Base-by-base conservation (phyloP, 2,113 vertebrate genomes). In the Brachirus orientalis region DNA sequence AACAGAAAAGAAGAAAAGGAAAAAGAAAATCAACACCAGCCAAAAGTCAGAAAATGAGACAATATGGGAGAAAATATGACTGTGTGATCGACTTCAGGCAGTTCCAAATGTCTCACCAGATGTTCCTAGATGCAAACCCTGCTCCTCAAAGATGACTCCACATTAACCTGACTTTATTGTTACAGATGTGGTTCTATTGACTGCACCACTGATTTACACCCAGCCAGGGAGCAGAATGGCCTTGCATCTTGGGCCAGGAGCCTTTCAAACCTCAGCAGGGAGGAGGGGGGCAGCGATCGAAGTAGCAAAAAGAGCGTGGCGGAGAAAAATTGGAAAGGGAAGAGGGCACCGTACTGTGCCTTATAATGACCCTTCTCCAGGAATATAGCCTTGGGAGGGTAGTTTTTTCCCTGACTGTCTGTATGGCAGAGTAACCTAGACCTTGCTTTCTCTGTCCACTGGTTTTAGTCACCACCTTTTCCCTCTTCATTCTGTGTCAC, bases 81-180 rank as follows among this genome's bases (percentile, higher is more conserved):
- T 5, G 40, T 55, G 69, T 72, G 61, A 77, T 62, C 20, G 40
- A 84, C 68, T 63, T 46, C 59, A 16, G 56, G 69, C 60, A 17
- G 63, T 84, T 88, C 75, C 72, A 80, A 89, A 90, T 80, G 73
- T 90, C 88, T 83, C 56, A 61, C 87, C 91, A 92, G 90, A 92
- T 93, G 90, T 93, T 92, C 63, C 66, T 48, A 62, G 63, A 87
- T 69, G 75, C 79, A 78, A 75, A 85, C 82, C 70, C 67, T 79
- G 75, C 69, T 85, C 72, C 55, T 69, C 55, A 55, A 81, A 65
- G 75, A 88, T 79, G 77, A 64, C 78, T 73, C 67, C 65, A 68
- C 79, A 75, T 86, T 77, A 88, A 85, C 87, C 82, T 85, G 81
- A 69, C 78, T 81, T 86, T 88, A 90, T 89, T 90, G 74, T 91